Evolutionary conservation across 2,888 invertebrate genomes (phyloP), one percentile per base, ranked within the genome.

Genomic region (Machimus atricapillus): DNA sequence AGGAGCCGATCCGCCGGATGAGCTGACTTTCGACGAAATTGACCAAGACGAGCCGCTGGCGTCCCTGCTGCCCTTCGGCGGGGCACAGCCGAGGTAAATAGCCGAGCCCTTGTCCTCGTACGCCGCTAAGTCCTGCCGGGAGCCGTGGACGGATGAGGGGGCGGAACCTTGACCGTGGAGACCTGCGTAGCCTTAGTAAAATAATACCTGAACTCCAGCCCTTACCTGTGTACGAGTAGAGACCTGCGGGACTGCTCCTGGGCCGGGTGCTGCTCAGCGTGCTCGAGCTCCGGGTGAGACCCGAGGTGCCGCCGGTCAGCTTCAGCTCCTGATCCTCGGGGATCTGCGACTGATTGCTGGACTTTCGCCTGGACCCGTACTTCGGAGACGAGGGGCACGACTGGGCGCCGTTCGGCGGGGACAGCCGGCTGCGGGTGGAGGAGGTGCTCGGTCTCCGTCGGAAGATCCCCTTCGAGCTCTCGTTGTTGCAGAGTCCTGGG

Each of bases 231-330:
- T 96, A 96, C 89, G 95, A 95, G 91, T 95, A 95, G 87, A 97
- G 93, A n/a, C 96, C 96, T 14, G 96, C 95, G 5, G 97, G 97
- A 88, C 96, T 96, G 82, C 96, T 96, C 89, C 96, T 93, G 1
- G 96, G 96, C 89, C 97, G 93, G 90, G 94, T 93, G 77, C 90
- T 90, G 89, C 93, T 93, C 34, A 89, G 73, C 40, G 89, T 88
- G 66, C 89, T 89, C 86, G 92, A 90, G 89, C 93, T 93, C 78
- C 93, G 56, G 7, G 58, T 78, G 3, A 86, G 52, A 12, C 31
- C 40, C 37, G 66, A 74, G 14, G 46, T 46, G 31, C 14, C 43
- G 27, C 27, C 43, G 19, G 46, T 74, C 19, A 43, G 31, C 87
- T 89, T 88, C 66, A 90, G 90, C 87, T 91, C 91, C 87, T 92